phyloP scores from a whole-genome alignment of 2,797 vertebrate species.

The Nothura maculosa region DNA sequence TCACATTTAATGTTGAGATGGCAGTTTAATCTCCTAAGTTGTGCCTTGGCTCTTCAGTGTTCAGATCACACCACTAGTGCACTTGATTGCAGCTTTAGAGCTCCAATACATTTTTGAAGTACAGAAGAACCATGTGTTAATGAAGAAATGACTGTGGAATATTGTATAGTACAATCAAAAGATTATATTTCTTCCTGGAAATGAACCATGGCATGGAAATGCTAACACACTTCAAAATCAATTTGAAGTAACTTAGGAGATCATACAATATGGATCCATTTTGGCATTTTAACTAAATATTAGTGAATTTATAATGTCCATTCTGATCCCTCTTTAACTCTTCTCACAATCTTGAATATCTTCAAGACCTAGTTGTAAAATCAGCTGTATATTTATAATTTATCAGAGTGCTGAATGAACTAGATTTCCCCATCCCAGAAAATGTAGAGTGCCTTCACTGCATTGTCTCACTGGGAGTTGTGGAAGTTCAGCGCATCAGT shows the following conservation, averaged over 20 bases:
- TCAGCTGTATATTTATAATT: constrained; percentile 59
- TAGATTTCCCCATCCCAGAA: constrained; percentile 39
- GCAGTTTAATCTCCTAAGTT: neutral
- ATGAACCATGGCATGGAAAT: neutral
- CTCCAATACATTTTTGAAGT: neutral
- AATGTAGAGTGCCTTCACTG: constrained; percentile 19
- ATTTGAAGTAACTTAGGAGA: neutral
- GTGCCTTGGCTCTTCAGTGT: neutral
- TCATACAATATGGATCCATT: neutral
- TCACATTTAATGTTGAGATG: constrained; percentile 15
- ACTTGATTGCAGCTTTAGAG: neutral
- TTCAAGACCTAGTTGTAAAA: constrained; percentile 25
- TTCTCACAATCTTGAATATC: neutral
- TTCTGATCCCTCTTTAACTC: neutral
- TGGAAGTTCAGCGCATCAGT: neutral
- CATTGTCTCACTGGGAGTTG: constrained; percentile 27
- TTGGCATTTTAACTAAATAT: neutral
- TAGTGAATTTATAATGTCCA: constrained; percentile 22
- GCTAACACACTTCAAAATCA: neutral
- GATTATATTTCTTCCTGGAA: constrained; percentile 1
- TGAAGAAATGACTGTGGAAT: neutral
- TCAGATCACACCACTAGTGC: neutral
- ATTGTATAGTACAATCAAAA: neutral
- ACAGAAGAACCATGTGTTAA: neutral
- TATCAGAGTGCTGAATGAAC: constrained; percentile 40